These are phyloP conservation scores for Albula goreensis DNA, from an alignment of 2,113 vertebrate genomes.

Conservation along the genomic window DNA sequence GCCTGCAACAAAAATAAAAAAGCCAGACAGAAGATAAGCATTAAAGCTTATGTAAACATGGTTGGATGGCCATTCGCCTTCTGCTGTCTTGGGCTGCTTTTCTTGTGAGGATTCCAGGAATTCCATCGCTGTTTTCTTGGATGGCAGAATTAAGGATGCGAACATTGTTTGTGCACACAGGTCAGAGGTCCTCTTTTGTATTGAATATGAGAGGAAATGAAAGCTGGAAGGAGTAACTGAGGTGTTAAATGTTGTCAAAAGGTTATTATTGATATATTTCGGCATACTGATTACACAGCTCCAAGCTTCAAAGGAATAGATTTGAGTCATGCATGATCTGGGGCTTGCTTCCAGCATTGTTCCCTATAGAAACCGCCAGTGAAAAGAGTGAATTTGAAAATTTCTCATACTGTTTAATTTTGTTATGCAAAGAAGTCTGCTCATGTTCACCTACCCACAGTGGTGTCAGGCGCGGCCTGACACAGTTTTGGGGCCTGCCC, in stretches of 20 bases:
- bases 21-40: constrained; percentile 63
- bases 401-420: not conserved
- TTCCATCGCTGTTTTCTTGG: constrained; percentile 61
- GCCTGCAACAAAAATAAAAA: constrained; percentile 59
- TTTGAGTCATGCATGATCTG: not conserved
- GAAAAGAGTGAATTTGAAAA: not conserved
- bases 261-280: not conserved
- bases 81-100: constrained; percentile 55
- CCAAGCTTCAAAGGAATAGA: not conserved
- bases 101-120: constrained; percentile 64
- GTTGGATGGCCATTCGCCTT: constrained; percentile 56
- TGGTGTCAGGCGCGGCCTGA: not conserved
- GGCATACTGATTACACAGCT: not conserved
- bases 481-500: not conserved
- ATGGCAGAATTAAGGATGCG: constrained; percentile 55
- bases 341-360: not conserved
- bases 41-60: constrained; percentile 59
- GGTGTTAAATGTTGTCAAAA: not conserved
- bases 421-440: not conserved
- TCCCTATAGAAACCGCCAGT: not conserved
- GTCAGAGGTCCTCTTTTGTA: not conserved
- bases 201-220: not conserved
- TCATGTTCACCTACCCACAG: not conserved
- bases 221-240: not conserved
- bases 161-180: constrained; percentile 30